Conservation (phyloP, 2,113 vertebrate genomes). For the Caranx melampygus region DNA sequence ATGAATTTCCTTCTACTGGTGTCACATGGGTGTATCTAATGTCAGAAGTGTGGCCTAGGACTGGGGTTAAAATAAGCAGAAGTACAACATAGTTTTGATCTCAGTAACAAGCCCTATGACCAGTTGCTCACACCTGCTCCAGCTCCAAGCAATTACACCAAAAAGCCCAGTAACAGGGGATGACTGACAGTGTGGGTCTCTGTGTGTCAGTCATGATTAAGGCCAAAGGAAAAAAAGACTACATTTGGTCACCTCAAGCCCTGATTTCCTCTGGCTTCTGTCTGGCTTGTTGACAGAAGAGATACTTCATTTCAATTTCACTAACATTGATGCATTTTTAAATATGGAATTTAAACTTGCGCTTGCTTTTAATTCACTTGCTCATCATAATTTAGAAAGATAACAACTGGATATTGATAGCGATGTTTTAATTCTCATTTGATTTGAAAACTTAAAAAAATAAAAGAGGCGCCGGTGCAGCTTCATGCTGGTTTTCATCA, state of each 20-base stretch:
- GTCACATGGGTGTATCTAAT: conserved; percentile 16
- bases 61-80: background rate
- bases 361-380: background rate
- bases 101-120: background rate
- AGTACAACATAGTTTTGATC: background rate
- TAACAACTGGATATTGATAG: background rate
- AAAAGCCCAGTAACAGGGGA: background rate
- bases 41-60: background rate
- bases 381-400: background rate
- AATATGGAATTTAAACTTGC: background rate
- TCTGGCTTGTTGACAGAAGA: background rate
- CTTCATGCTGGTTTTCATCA: background rate
- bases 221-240: background rate
- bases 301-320: no score
- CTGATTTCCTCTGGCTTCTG: no score
- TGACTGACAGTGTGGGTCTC: background rate
- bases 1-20: background rate
- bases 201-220: background rate
- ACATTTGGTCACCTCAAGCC: no score
- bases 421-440: background rate
- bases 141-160: background rate
- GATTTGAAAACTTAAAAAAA: background rate
- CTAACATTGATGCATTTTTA: background rate
- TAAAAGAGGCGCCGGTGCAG: background rate
- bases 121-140: background rate